These are phyloP conservation scores for Leptopilina syphax DNA, from an alignment of 2,888 invertebrate species.

Conservation along the genomic window DNA sequence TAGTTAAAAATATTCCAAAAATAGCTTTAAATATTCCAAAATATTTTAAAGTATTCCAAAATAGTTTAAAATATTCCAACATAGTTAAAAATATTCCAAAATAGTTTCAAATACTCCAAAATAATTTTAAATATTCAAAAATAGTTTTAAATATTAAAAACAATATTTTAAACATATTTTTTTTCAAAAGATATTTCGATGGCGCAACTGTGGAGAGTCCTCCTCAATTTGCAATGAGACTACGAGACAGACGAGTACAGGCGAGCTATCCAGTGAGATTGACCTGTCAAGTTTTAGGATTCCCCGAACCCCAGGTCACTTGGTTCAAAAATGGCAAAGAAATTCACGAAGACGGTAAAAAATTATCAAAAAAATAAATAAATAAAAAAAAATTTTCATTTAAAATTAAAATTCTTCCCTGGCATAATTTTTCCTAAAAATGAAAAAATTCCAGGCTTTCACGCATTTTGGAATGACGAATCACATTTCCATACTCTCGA, in stretches of 20 bases:
- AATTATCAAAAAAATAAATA: background rate
- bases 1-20: too few relatives aligned
- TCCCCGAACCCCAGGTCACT: conserved; percentile 85
- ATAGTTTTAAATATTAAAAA: too few relatives aligned
- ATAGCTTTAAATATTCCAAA: too few relatives aligned
- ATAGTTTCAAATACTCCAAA: too few relatives aligned
- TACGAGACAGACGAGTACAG: conserved; percentile 90
- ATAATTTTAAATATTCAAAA: too few relatives aligned
- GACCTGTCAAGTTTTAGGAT: conserved; percentile 90
- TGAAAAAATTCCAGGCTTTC: conserved; percentile 32
- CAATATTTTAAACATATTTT: background rate
- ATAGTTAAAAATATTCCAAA: too few relatives aligned
- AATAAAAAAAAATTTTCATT: background rate
- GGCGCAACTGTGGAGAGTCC: conserved; percentile 78
- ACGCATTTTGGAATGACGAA: conserved; percentile 80
- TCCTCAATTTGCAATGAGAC: conserved; percentile 91
- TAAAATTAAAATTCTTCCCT: background rate
- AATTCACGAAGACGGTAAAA: conserved; percentile 80
- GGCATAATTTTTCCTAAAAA: too few relatives aligned
- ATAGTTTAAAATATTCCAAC: too few relatives aligned
- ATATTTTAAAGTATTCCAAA: too few relatives aligned
- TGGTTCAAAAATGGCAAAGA: conserved; percentile 90
- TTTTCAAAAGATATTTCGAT: conserved; percentile 47
- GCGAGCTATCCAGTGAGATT: conserved; percentile 89
- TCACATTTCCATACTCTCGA: conserved; percentile 92